These are phyloP conservation scores for Capitulum mitella DNA, from an alignment of 2,888 invertebrate species.

Conservation along the genomic window DNA sequence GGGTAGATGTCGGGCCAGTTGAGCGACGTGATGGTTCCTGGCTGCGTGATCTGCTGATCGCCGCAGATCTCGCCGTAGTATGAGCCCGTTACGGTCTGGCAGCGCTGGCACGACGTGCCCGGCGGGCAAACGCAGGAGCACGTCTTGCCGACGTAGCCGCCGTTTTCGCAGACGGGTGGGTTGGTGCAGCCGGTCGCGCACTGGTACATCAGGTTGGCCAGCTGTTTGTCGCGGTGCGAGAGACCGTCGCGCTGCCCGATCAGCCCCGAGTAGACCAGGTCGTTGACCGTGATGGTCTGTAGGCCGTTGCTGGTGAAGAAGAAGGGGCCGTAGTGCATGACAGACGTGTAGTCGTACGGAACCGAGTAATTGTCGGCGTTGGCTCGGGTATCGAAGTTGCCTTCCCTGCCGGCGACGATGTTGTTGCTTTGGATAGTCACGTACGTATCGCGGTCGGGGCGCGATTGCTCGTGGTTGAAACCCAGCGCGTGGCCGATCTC, in stretches of 20 bases:
- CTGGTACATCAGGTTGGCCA: neutral
- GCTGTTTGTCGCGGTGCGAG: neutral
- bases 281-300: neutral
- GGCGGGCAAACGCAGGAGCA: neutral
- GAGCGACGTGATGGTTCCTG: neutral
- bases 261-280: neutral
- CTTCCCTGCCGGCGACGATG: slow-evolving; percentile 12
- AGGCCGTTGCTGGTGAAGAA: neutral
- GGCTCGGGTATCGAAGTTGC: slow-evolving; percentile 18
- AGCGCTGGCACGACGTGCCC: neutral
- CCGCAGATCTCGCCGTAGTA: neutral
- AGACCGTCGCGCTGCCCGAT: neutral
- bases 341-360: neutral
- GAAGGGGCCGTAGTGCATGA: neutral
- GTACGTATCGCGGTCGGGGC: too few relatives aligned
- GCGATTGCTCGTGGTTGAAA: too few relatives aligned
- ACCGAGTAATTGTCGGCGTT: neutral
- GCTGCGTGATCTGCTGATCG: neutral
- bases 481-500: too few relatives aligned
- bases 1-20: neutral
- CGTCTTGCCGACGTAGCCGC: neutral
- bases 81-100: neutral
- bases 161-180: neutral
- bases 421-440: neutral
- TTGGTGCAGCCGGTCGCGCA: neutral